These are phyloP conservation scores for Synergus itoensis DNA, from an alignment of 2,888 invertebrate species.

Conservation along the genomic window DNA sequence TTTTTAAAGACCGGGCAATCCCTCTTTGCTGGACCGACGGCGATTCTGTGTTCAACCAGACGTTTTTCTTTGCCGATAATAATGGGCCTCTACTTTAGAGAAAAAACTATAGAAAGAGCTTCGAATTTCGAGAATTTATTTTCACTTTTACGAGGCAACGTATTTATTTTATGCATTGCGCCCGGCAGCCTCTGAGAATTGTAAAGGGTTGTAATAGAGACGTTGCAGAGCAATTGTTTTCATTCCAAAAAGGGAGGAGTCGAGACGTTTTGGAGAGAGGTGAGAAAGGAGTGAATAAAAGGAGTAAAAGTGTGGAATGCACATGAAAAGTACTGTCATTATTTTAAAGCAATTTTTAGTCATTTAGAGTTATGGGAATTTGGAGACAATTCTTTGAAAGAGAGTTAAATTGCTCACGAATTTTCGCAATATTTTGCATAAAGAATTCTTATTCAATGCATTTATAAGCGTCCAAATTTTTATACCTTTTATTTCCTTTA, in stretches of 20 bases:
- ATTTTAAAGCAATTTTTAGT: slow-evolving; percentile 7
- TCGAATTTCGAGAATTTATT: slow-evolving; percentile 37
- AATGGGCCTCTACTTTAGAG: background rate
- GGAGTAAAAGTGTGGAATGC: background rate
- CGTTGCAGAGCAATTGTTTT: slow-evolving; percentile 25
- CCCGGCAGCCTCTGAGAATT: background rate
- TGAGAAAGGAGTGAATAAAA: background rate
- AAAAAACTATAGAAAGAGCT: background rate
- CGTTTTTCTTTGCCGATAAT: slow-evolving; percentile 23
- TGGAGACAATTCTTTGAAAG: background rate
- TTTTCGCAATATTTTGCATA: background rate
- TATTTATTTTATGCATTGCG: slow-evolving; percentile 34
- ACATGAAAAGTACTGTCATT: slow-evolving; percentile 18
- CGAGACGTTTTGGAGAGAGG: too few relatives aligned
- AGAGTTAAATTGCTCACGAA: background rate
- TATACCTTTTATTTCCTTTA: too few relatives aligned
- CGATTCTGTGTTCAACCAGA: slow-evolving; percentile 14
- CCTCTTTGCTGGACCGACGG: slow-evolving; percentile 22
- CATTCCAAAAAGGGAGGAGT: background rate
- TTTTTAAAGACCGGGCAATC: slow-evolving; percentile 61
- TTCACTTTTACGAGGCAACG: slow-evolving; percentile 33
- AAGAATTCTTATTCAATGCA: too few relatives aligned
- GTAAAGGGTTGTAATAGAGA: slow-evolving; percentile 5
- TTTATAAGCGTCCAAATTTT: too few relatives aligned
- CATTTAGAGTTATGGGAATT: background rate